Evolutionary conservation across 2,113 vertebrate species (phyloP), one percentile per base, ranked within the genome.

Genomic region (Carassius gibelio): DNA sequence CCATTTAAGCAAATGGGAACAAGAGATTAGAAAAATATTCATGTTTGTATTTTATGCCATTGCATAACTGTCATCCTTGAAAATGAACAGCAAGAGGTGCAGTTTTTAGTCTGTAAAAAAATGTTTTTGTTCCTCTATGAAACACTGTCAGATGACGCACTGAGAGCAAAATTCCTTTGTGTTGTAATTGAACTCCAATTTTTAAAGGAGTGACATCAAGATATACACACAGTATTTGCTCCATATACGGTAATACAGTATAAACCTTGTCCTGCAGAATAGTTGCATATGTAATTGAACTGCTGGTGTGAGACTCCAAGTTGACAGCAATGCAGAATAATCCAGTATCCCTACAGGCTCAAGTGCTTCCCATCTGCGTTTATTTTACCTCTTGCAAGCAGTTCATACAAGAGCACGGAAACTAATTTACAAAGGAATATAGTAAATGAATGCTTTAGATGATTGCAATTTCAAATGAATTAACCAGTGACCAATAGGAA

Each of bases 381-480:
- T 8, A 85, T 79, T 85, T 88, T 21, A 79, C 82, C 81, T 82
- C 36, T 17, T 0, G 23, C 21, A 13, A 13, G 17, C 36, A 71
- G 79, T 50, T 85, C n/a, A 61, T n/a, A 61, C 21, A n/a, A 61
- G 21, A 1, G 3, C 36, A 48, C n/a, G 0, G 15, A 78, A 79
- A 61, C 13, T 14, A 9, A 81, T 69, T 81, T 52, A 69, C 45
- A 26, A 74, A 74, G 69, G 48, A 79, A 81, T 66, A 71, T 55
- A 66, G 48, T 66, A 61, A 75, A 50, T 81, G 1, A 68, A 52
- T 13, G 64, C 74, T 68, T 55, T 68, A 75, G 45, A 64, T 42
- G 52, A 69, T 7, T 36, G 45, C 59, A 48, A 34, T 66, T 81
- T 69, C 14, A 50, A 21, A 50, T 55, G 19, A 64, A 81, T 66